Percentiles rank a stretch among this genome's conserved stretches.
phyloP scores from a whole-genome alignment of 2,888 invertebrate species.

The Diarsia brunnea region DNA sequence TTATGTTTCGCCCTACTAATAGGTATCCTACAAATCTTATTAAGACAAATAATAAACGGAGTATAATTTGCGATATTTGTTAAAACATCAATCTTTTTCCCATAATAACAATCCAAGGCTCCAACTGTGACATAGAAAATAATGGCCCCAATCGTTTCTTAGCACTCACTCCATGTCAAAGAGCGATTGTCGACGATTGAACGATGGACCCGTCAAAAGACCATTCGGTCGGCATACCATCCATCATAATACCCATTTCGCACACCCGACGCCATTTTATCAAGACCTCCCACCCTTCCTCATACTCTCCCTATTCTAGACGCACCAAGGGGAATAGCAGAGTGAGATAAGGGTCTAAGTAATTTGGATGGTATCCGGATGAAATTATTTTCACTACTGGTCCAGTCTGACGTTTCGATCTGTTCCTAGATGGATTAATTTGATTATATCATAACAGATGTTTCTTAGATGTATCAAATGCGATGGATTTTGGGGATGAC shows the following conservation, averaged over 20 bases:
- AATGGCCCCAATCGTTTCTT: slow-evolving; percentile 84
- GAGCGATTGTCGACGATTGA: slow-evolving; percentile 87
- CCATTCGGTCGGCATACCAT: slow-evolving; percentile 85
- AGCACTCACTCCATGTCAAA: slow-evolving; percentile 83
- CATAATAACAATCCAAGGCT: slow-evolving; percentile 51
- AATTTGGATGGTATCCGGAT: slow-evolving; percentile 72
- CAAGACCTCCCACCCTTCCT: slow-evolving; percentile 65
- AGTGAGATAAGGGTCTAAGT: slow-evolving; percentile 64
- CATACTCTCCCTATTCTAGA: slow-evolving; percentile 5
- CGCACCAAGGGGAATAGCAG: slow-evolving; percentile 22
- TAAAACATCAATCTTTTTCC: slow-evolving; percentile 61
- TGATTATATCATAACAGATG: slow-evolving; percentile 89
- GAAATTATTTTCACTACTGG: slow-evolving; percentile 88
- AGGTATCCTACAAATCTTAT: neutral
- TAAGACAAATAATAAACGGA: neutral
- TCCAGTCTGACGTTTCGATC: slow-evolving; percentile 89
- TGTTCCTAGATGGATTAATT: slow-evolving; percentile 90
- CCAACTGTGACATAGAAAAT: slow-evolving; percentile 78
- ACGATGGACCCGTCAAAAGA: slow-evolving; percentile 88
- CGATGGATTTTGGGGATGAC: slow-evolving; percentile 24
- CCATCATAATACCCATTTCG: slow-evolving; percentile 85
- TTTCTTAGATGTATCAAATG: slow-evolving; percentile 71
- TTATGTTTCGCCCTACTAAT: neutral
- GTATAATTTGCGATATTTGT: slow-evolving; percentile 23
- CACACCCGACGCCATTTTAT: slow-evolving; percentile 72